phyloP scores from a whole-genome alignment of 1,140 invertebrate species.

The Mylabris phalerata region DNA sequence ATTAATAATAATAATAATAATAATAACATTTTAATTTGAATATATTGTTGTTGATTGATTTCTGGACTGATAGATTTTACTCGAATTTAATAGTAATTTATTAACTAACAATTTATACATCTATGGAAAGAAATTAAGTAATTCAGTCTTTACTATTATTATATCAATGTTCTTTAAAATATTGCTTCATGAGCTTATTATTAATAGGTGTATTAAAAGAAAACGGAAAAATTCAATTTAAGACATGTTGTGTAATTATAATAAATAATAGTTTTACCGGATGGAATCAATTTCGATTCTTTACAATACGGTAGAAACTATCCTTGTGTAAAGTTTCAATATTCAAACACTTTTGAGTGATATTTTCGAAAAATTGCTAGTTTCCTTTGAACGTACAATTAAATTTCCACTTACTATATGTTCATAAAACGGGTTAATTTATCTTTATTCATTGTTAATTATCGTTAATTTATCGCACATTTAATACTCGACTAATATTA shows the following conservation, averaged over 20 bases:
- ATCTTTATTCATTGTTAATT: slow-evolving; percentile 1
- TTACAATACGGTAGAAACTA: too few species aligned
- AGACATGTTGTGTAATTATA: slow-evolving; percentile 4
- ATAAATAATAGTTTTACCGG: neutral
- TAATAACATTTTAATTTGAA: slow-evolving; percentile 18
- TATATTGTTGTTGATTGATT: slow-evolving; percentile 22
- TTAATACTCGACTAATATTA: neutral
- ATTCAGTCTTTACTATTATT: slow-evolving; percentile 17
- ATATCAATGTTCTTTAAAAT: slow-evolving; percentile 29
- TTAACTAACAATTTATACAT: neutral
- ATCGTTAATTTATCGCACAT: slow-evolving; percentile 7
- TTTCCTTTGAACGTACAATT: neutral
- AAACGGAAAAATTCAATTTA: neutral
- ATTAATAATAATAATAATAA: neutral
- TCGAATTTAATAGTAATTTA: slow-evolving; percentile 18
- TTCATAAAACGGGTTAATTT: too few species aligned
- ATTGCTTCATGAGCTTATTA: slow-evolving; percentile 29
- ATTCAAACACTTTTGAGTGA: neutral
- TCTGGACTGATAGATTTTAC: slow-evolving; percentile 26
- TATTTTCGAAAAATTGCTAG: slow-evolving; percentile 6
- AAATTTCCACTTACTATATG: too few species aligned
- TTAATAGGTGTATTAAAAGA: slow-evolving; percentile 23
- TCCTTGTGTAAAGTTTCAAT: too few species aligned
- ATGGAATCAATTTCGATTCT: too few species aligned
- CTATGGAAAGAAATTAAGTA: slow-evolving; percentile 6